phyloP scores from a whole-genome alignment of 2,888 invertebrate species.

The Tolmerus cingulatus region DNA sequence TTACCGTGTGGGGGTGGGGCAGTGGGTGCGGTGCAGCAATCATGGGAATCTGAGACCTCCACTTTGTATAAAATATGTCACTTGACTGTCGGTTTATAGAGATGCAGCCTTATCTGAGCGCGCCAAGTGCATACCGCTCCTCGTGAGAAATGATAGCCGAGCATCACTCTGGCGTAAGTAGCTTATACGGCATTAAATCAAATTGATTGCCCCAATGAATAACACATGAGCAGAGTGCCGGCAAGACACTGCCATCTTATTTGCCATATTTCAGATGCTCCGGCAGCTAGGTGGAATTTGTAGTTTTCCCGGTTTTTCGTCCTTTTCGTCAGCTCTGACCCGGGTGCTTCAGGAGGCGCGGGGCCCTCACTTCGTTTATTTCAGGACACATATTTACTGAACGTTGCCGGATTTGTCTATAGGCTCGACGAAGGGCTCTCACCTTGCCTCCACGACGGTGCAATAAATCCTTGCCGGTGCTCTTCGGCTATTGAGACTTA shows the following conservation, averaged over 20 bases:
- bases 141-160: constrained; percentile 25
- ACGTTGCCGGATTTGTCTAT: constrained; percentile 36
- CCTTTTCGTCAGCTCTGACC: not conserved
- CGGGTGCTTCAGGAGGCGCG: not conserved
- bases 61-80: constrained; percentile 34
- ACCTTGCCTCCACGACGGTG: not conserved
- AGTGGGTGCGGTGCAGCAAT: not conserved
- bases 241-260: constrained; percentile 51
- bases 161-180: constrained; percentile 35
- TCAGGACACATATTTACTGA: constrained; percentile 47
- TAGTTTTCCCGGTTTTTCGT: not conserved
- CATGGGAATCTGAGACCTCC: not conserved
- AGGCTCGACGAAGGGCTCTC: not conserved
- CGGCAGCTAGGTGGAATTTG: not conserved
- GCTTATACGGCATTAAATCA: constrained; percentile 51
- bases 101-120: constrained; percentile 33
- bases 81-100: constrained; percentile 28
- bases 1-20: not conserved
- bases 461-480: not conserved
- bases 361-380: constrained; percentile 36
- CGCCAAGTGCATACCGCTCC: constrained; percentile 18
- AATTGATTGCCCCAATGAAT: constrained; percentile 53
- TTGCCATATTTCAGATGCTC: constrained; percentile 50
- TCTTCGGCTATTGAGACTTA: not conserved
- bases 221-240: constrained; percentile 51